Conservation (phyloP, 2,888 invertebrate genomes). For the Volucella inanis region DNA sequence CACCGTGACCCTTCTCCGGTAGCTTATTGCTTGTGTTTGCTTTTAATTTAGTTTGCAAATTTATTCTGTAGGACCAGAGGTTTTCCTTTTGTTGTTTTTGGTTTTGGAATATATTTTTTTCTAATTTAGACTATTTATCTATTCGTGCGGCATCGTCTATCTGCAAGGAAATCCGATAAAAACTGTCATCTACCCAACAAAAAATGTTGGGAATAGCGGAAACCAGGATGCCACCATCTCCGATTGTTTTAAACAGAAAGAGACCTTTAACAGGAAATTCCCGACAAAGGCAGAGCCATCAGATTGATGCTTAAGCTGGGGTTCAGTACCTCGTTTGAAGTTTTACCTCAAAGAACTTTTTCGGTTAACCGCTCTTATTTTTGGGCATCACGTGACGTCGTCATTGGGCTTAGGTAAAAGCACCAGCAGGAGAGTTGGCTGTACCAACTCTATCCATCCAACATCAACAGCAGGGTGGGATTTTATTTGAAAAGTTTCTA, state of each 20-base stretch:
- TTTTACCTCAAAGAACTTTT: slow-evolving; percentile 50
- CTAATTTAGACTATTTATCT: neutral
- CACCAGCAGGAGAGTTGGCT: neutral
- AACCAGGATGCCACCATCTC: slow-evolving; percentile 22
- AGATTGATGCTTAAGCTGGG: slow-evolving; percentile 39
- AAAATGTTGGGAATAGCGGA: slow-evolving; percentile 14
- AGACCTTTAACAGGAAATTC: neutral
- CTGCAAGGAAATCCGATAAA: no score
- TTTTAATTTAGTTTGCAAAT: slow-evolving; percentile 73
- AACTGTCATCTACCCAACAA: neutral
- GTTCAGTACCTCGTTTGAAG: slow-evolving; percentile 32
- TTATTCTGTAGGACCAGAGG: slow-evolving; percentile 62
- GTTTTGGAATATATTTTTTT: neutral
- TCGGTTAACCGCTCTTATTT: slow-evolving; percentile 47
- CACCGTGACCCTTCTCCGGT: neutral
- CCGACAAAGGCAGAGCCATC: neutral
- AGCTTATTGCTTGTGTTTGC: slow-evolving; percentile 58
- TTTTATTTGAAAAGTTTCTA: slow-evolving; percentile 73
- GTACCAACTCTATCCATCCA: neutral
- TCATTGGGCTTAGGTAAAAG: no score
- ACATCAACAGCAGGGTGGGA: slow-evolving; percentile 17
- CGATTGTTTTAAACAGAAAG: slow-evolving; percentile 32
- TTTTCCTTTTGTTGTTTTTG: neutral
- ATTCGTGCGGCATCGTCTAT: neutral
- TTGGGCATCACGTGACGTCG: slow-evolving; percentile 13